Conservation (phyloP, 2,888 invertebrate genomes). For the Mimumesa dahlbomi region DNA sequence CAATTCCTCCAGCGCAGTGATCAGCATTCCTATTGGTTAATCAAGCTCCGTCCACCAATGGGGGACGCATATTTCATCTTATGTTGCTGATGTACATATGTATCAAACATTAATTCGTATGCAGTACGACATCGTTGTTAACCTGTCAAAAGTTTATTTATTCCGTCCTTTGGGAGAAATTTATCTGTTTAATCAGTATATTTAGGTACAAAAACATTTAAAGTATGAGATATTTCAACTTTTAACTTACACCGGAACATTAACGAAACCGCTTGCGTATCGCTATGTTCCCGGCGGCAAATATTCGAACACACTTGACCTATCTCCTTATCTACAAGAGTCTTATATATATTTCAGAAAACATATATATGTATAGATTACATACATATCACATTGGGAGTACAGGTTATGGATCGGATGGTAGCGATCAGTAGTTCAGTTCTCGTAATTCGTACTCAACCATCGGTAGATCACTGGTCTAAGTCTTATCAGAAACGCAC, state of each 20-base stretch:
- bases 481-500: conserved; percentile 1
- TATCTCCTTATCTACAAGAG: background rate
- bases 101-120: no score
- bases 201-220: no score
- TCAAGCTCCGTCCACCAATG: no score
- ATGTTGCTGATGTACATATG: no score
- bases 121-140: no score
- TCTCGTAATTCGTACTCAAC: conserved; percentile 4
- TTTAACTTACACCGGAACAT: no score
- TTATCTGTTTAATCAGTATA: no score
- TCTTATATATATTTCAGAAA: background rate
- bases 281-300: background rate
- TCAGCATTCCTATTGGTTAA: background rate
- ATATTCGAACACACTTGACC: background rate
- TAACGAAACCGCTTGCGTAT: background rate
- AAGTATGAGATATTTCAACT: no score
- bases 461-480: background rate
- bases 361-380: background rate
- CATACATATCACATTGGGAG: conserved; percentile 4
- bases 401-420: conserved; percentile 42
- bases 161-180: no score
- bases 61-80: no score
- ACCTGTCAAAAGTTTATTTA: no score
- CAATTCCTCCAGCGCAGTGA: no score
- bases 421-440: conserved; percentile 18